Evolutionary conservation across 2,888 invertebrate genomes (phyloP).

Genomic region (Salticus scenicus): DNA sequence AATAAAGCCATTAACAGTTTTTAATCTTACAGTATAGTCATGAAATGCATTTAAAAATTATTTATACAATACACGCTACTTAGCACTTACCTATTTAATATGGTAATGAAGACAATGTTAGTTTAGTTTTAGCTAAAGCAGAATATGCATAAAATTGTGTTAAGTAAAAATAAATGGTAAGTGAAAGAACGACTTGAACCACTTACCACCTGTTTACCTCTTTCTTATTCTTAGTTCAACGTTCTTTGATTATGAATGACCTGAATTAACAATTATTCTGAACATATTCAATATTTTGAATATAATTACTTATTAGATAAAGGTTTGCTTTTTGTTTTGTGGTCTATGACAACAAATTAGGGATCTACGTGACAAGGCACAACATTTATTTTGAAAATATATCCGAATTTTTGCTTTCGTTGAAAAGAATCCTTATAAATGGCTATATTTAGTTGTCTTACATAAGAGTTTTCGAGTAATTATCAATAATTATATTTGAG

Average conservation of each 20-base stretch:
- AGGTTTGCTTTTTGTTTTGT: too few species aligned
- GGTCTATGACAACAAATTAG: too few species aligned
- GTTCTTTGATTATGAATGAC: not conserved
- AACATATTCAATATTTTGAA: too few species aligned
- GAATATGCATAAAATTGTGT: not conserved
- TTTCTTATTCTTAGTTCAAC: not conserved
- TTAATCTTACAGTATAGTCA: not conserved
- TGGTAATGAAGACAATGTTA: not conserved
- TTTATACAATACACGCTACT: conserved; percentile 17
- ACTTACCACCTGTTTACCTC: not conserved
- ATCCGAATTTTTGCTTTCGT: too few species aligned
- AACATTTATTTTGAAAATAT: too few species aligned
- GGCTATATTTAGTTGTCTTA: too few species aligned
- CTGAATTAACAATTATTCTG: not conserved
- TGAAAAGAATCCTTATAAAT: too few species aligned
- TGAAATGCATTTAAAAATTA: not conserved
- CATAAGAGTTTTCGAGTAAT: too few species aligned
- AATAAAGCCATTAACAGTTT: not conserved
- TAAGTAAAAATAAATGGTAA: not conserved
- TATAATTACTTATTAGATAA: too few species aligned
- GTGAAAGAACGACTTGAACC: not conserved
- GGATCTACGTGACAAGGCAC: too few species aligned
- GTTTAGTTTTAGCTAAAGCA: not conserved
- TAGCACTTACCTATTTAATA: not conserved
- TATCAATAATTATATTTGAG: too few species aligned